Percentiles rank a stretch among this genome's conserved stretches.
phyloP scores from a whole-genome alignment of 2,113 vertebrate species.

The Lynx canadensis region DNA sequence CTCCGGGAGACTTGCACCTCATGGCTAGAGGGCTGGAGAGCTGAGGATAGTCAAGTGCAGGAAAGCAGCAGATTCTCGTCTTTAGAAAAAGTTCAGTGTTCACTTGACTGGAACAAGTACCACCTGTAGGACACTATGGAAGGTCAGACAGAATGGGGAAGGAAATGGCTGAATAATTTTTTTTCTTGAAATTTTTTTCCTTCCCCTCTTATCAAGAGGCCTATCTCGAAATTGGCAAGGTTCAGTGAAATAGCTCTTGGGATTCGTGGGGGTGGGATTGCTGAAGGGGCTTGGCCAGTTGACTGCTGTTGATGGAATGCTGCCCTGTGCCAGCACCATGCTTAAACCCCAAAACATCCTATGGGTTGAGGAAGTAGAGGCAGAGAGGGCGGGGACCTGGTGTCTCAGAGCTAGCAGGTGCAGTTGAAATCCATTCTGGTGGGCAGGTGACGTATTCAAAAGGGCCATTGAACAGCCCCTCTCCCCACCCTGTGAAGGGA shows the following conservation, averaged over 20 bases:
- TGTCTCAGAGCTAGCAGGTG: background rate
- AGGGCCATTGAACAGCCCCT: background rate
- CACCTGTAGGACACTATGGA: constrained; percentile 37
- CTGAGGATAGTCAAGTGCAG: background rate
- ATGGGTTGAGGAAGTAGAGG: accelerated
- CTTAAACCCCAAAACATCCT: background rate
- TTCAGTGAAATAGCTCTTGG: background rate
- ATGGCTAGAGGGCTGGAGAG: background rate
- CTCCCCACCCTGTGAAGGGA: background rate
- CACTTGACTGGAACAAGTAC: background rate
- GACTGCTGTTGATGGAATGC: background rate
- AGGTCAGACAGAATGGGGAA: constrained; percentile 48
- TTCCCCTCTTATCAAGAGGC: background rate
- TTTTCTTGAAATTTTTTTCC: background rate
- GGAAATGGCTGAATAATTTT: constrained; percentile 50
- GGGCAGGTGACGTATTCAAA: background rate
- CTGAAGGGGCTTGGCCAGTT: background rate
- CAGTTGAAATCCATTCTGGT: background rate
- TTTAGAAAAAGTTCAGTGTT: constrained; percentile 26
- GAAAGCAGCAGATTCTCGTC: constrained; percentile 1
- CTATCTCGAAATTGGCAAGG: background rate
- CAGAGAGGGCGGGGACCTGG: too few species aligned
- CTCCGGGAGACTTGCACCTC: background rate
- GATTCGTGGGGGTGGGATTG: background rate
- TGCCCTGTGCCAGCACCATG: background rate